Percentiles rank a stretch among this genome's conserved stretches.
Conservation (phyloP, 1,140 invertebrate genomes). For the Drosophila setifemur region DNA sequence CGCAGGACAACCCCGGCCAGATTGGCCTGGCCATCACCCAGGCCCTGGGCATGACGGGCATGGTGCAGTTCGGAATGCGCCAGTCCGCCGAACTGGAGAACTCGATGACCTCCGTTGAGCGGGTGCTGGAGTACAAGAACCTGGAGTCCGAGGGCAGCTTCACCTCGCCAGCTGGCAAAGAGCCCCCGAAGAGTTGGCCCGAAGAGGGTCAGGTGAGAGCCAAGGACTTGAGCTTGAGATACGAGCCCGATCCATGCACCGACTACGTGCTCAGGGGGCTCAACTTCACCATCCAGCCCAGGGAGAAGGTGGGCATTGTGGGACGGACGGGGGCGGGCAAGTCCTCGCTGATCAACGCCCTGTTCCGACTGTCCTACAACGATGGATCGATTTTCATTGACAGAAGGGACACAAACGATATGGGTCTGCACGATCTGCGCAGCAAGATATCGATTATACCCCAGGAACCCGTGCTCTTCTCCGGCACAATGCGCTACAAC, state of each 20-base stretch:
- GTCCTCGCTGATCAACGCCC: constrained; percentile 87
- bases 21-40: constrained; percentile 94
- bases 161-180: constrained; percentile 84
- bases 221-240: constrained; percentile 84
- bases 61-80: constrained; percentile 85
- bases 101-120: constrained; percentile 90
- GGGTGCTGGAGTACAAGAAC: constrained; percentile 90
- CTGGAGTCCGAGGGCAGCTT: constrained; percentile 86
- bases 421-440: constrained; percentile 84
- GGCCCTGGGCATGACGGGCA: constrained; percentile 89
- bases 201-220: constrained; percentile 87
- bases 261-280: constrained; percentile 85
- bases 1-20: constrained; percentile 84
- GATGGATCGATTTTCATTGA: constrained; percentile 86
- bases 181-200: constrained; percentile 89
- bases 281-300: constrained; percentile 84
- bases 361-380: constrained; percentile 85
- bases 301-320: constrained; percentile 86
- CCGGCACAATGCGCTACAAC: constrained; percentile 86
- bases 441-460: constrained; percentile 87
- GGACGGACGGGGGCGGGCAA: constrained; percentile 93
- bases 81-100: constrained; percentile 89
- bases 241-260: constrained; percentile 84
- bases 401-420: constrained; percentile 84
- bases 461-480: constrained; percentile 88